phyloP scores from a whole-genome alignment of 1,140 invertebrate species.

The Aplysia californica region DNA sequence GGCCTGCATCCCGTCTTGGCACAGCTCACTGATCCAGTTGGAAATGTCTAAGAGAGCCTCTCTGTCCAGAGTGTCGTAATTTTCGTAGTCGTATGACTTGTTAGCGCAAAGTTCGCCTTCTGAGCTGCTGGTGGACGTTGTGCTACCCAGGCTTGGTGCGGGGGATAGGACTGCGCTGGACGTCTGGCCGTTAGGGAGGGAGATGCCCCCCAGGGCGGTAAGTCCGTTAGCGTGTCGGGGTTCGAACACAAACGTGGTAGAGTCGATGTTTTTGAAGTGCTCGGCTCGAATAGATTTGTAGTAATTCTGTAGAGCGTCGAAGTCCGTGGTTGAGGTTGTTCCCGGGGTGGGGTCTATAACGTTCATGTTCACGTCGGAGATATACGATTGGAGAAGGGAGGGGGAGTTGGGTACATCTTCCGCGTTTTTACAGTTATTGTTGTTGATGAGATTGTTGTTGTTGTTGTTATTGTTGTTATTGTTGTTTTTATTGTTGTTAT shows the following conservation, averaged over 20 bases:
- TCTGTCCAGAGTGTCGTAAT: slow-evolving; percentile 22
- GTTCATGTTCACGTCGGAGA: slow-evolving; percentile 25
- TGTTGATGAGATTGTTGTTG: too few species aligned
- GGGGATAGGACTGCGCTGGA: background rate
- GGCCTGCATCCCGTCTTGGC: slow-evolving; percentile 17
- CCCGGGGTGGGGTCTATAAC: background rate
- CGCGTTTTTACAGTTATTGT: background rate
- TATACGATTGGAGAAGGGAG: background rate
- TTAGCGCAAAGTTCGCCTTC: background rate
- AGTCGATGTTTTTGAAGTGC: slow-evolving; percentile 8
- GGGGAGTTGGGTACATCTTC: slow-evolving; percentile 6
- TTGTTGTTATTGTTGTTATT: background rate
- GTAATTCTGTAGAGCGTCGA: slow-evolving; percentile 11
- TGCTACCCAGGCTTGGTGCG: background rate
- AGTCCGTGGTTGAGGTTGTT: background rate
- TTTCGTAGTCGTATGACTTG: background rate
- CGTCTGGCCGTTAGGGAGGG: too few species aligned
- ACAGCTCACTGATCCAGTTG: slow-evolving; percentile 39
- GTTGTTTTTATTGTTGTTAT: background rate
- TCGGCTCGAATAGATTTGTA: slow-evolving; percentile 16
- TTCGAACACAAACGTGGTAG: background rate
- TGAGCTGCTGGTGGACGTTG: background rate
- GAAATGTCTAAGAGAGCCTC: slow-evolving; percentile 34
- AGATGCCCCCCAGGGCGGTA: too few species aligned
- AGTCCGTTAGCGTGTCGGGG: too few species aligned